Percentiles rank a stretch among this genome's conserved stretches.
phyloP scores from a whole-genome alignment of 1,140 invertebrate genomes.

The silkworm (Bombyx mori) region DNA sequence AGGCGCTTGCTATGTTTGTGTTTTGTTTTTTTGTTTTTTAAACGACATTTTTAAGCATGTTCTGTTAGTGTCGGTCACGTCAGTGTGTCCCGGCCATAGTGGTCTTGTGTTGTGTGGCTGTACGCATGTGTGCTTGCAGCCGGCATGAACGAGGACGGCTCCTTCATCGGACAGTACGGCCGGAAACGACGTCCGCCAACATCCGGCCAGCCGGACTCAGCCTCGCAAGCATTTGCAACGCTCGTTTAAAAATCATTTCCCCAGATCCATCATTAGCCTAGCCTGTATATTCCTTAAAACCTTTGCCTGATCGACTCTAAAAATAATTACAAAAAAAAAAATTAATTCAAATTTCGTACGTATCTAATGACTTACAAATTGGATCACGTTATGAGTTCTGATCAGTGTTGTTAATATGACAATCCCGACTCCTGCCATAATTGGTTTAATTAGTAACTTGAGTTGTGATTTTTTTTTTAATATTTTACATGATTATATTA shows the following conservation, averaged over 20 bases:
- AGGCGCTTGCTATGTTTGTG: background rate
- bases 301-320: background rate
- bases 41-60: background rate
- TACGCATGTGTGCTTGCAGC: conserved; percentile 67
- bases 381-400: too few species aligned
- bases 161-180: conserved; percentile 97
- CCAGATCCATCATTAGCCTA: conserved; percentile 2
- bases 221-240: conserved; percentile 84
- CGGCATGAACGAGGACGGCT: conserved; percentile 98
- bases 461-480: conserved; percentile 15
- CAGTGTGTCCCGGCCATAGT: conserved; percentile 6
- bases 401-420: too few species aligned
- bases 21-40: background rate
- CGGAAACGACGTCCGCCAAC: conserved; percentile 76
- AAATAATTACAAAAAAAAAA: background rate
- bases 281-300: conserved; percentile 5
- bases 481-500: background rate
- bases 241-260: conserved; percentile 74
- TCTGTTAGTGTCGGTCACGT: background rate
- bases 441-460: conserved; percentile 4
- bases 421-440: too few species aligned
- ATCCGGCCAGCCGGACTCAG: conserved; percentile 74
- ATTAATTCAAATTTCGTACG: too few species aligned
- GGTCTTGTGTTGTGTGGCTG: conserved; percentile 17
- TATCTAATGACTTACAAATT: too few species aligned